Conservation (phyloP, 1,140 invertebrate genomes). For the Temnothorax longispinosus region DNA sequence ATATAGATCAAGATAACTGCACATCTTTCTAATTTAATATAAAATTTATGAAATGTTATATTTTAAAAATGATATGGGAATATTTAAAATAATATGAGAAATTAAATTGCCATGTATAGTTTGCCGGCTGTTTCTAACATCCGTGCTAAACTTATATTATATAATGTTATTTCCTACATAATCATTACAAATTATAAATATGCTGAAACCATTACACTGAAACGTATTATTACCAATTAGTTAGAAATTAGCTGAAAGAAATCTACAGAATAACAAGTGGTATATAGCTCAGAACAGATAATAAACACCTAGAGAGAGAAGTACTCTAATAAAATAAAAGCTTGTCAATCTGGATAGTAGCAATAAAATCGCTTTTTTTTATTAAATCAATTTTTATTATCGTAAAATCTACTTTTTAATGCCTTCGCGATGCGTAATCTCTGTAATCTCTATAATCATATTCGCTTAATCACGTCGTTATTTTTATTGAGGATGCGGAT, state of each 20-base stretch:
- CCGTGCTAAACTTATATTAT: neutral
- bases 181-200: slow-evolving; percentile 5
- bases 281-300: neutral
- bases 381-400: slow-evolving; percentile 6
- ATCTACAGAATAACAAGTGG: neutral
- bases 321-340: neutral
- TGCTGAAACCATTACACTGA: neutral
- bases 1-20: neutral
- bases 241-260: neutral
- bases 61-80: neutral
- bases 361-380: slow-evolving; percentile 13
- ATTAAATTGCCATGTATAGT: neutral
- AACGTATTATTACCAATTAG: neutral
- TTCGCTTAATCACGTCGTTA: neutral
- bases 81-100: neutral
- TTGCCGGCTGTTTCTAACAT: neutral
- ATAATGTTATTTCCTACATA: slow-evolving; percentile 10
- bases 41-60: neutral
- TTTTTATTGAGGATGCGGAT: slow-evolving; percentile 24
- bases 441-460: neutral
- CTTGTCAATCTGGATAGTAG: neutral
- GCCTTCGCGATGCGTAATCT: neutral
- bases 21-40: neutral
- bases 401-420: slow-evolving; percentile 24
- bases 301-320: neutral